Conservation (phyloP, 2,797 vertebrate genomes). For the Emydoidea blandingii region DNA sequence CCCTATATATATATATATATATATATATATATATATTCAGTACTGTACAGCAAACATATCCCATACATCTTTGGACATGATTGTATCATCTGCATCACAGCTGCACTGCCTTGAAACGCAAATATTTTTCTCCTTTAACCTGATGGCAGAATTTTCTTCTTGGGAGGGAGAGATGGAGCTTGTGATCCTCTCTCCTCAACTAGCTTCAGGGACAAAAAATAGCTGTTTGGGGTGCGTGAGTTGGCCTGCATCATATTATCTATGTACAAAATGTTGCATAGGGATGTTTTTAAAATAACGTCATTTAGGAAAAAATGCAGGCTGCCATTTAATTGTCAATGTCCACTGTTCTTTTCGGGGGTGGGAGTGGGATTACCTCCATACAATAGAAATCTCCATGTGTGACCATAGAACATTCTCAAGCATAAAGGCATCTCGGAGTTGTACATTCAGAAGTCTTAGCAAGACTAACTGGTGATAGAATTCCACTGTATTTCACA, state of each 20-base stretch:
- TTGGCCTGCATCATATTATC: background rate
- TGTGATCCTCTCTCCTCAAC: background rate
- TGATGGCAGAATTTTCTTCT: background rate
- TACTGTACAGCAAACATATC: background rate
- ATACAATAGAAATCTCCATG: background rate
- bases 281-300: background rate
- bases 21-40: background rate
- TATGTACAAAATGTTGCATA: background rate
- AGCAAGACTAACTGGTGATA: background rate
- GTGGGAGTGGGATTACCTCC: background rate
- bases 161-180: background rate
- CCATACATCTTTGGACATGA: background rate
- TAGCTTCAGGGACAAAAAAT: background rate
- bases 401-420: constrained; percentile 1
- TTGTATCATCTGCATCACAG: background rate
- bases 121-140: background rate
- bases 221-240: background rate
- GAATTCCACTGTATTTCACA: background rate
- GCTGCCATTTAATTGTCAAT: background rate
- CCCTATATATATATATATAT: background rate
- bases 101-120: fast-evolving
- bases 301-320: background rate
- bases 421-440: background rate
- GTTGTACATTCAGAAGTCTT: background rate
- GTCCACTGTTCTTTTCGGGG: background rate